These are phyloP conservation scores for Platysteira castanea DNA, from an alignment of 2,113 vertebrate species.

Conservation along the genomic window DNA sequence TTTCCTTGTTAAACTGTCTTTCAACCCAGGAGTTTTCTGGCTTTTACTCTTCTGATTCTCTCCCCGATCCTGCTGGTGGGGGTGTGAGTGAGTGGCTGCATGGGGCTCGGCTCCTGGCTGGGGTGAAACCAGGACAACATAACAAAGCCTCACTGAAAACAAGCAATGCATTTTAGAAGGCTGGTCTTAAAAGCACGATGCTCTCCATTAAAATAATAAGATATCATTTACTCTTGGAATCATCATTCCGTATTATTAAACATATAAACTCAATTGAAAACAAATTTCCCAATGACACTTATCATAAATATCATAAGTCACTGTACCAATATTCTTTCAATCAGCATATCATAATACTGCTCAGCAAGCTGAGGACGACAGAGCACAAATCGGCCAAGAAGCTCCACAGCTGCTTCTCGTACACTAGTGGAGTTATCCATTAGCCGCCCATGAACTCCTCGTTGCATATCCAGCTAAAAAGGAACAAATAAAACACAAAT, in stretches of 20 bases:
- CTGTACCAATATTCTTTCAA: conserved; percentile 85
- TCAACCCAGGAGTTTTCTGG: too few species aligned
- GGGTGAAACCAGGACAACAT: not conserved
- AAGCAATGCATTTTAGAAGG: not conserved
- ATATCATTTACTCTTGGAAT: not conserved
- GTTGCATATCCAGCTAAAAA: conserved; percentile 93
- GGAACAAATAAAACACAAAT: not conserved
- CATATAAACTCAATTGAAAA: not conserved
- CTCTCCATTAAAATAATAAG: not conserved
- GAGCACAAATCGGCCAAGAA: conserved; percentile 93
- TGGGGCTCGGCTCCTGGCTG: too few species aligned
- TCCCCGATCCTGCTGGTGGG: too few species aligned
- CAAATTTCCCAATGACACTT: not conserved
- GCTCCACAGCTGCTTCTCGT: conserved; percentile 95
- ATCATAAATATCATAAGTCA: not conserved
- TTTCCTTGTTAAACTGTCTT: not conserved
- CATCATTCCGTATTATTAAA: not conserved
- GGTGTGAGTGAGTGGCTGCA: too few species aligned
- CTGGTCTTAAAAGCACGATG: not conserved
- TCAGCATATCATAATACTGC: conserved; percentile 98
- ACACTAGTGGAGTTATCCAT: conserved; percentile 99
- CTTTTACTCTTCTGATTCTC: too few species aligned
- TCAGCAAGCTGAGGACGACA: conserved; percentile 96
- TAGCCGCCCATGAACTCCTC: conserved; percentile 93
- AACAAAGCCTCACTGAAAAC: not conserved